Evolutionary conservation across 2,113 vertebrate genomes (phyloP).

Genomic region (Octodon degus): DNA sequence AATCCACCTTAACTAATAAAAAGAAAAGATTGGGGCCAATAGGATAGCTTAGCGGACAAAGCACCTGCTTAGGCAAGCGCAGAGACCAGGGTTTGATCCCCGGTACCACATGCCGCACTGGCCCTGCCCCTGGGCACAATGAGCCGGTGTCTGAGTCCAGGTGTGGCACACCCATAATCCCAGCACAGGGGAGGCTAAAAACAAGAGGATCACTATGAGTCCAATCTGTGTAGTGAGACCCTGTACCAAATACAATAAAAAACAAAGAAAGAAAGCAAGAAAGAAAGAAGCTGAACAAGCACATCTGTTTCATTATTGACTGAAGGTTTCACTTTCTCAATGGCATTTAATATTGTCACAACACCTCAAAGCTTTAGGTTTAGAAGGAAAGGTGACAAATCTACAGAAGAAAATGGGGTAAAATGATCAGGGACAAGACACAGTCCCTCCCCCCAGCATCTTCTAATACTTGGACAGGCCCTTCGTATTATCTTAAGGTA

Average conservation of each 20-base stretch:
- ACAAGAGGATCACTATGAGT: too few species aligned
- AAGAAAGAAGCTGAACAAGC: not conserved
- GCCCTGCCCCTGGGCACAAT: too few species aligned
- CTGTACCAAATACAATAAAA: too few species aligned
- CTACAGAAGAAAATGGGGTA: slow-evolving; percentile 38
- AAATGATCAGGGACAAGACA: slow-evolving; percentile 53
- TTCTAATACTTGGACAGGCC: slow-evolving; percentile 49
- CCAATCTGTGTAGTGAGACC: too few species aligned
- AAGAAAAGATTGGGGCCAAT: not conserved
- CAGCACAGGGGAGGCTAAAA: too few species aligned
- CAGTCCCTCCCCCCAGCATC: not conserved
- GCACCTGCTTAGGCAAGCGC: too few species aligned
- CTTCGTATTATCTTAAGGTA: slow-evolving; percentile 50
- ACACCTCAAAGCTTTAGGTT: slow-evolving; percentile 38
- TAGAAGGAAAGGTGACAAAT: slow-evolving; percentile 27
- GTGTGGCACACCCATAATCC: too few species aligned
- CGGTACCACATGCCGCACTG: too few species aligned
- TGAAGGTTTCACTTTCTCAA: slow-evolving; percentile 15
- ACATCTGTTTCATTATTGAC: not conserved
- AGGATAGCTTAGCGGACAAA: too few species aligned
- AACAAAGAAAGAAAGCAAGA: not conserved
- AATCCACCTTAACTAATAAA: not conserved
- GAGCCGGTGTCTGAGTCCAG: too few species aligned
- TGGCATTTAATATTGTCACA: not conserved
- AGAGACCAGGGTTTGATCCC: too few species aligned